phyloP scores from a whole-genome alignment of 2,113 vertebrate species.

The Lota lota region DNA sequence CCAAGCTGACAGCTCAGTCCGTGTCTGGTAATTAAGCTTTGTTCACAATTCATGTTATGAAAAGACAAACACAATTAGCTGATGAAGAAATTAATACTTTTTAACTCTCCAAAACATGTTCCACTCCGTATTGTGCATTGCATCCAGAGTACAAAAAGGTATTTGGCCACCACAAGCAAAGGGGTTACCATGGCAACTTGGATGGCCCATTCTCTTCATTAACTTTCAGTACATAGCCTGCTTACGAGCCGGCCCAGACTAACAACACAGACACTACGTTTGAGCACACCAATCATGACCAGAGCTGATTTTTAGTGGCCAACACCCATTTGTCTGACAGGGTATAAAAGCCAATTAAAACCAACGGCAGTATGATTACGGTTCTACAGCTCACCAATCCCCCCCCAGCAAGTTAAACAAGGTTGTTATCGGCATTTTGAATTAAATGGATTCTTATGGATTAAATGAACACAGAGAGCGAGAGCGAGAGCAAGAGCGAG shows the following conservation, averaged over 20 bases:
- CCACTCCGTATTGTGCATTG: too few relatives aligned
- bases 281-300: constrained; percentile 27
- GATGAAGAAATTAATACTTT: neutral
- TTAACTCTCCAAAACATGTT: too few relatives aligned
- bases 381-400: constrained; percentile 5
- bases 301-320: constrained; percentile 20
- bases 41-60: constrained; percentile 21
- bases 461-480: neutral
- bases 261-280: constrained; percentile 28
- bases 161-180: constrained; percentile 32
- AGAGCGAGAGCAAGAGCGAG: neutral
- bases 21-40: constrained; percentile 29
- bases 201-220: constrained; percentile 26
- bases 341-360: constrained; percentile 29
- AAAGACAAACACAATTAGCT: neutral
- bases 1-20: constrained; percentile 11
- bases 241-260: constrained; percentile 30
- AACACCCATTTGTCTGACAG: neutral
- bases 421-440: neutral
- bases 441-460: neutral
- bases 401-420: neutral
- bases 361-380: neutral
- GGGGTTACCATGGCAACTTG: constrained; percentile 47
- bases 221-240: constrained; percentile 35
- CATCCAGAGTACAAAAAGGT: constrained; percentile 7